phyloP scores from a whole-genome alignment of 2,797 vertebrate genomes.

The Protonibea diacanthus region DNA sequence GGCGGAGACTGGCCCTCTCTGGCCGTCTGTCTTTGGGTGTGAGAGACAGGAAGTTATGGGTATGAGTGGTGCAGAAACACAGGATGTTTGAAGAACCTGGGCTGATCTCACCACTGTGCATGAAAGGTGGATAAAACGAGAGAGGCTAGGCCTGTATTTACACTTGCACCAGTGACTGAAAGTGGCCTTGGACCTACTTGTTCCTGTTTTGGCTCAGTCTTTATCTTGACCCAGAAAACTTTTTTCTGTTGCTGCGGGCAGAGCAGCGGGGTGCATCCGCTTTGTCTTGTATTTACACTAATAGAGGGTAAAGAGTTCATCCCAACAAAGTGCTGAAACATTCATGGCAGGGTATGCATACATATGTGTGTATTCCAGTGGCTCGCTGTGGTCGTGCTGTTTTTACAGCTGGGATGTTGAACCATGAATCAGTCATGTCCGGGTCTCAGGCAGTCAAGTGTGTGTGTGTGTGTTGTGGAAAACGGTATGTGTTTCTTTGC shows the following conservation, averaged over 20 bases:
- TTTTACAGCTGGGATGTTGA: constrained; percentile 77
- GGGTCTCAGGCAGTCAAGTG: constrained; percentile 49
- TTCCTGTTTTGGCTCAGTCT: constrained; percentile 66
- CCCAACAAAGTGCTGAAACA: constrained; percentile 42
- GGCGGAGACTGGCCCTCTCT: constrained; percentile 42
- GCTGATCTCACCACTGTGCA: constrained; percentile 52
- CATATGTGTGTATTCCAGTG: constrained; percentile 39
- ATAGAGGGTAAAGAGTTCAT: constrained; percentile 59
- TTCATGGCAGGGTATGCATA: constrained; percentile 24
- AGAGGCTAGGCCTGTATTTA: neutral
- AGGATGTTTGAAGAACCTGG: constrained; percentile 69
- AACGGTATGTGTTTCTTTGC: constrained; percentile 53
- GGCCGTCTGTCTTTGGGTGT: constrained; percentile 49
- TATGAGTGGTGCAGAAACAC: constrained; percentile 59
- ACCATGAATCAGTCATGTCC: constrained; percentile 70
- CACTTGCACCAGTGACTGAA: constrained; percentile 29
- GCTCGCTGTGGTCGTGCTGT: constrained; percentile 62
- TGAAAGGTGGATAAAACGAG: constrained; percentile 19
- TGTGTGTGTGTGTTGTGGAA: constrained; percentile 51
- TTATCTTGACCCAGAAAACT: constrained; percentile 55
- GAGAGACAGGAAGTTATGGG: constrained; percentile 71
- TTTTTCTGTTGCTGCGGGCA: neutral
- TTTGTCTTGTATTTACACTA: constrained; percentile 50
- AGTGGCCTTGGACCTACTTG: constrained; percentile 44
- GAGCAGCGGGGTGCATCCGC: constrained; percentile 28